Evolutionary conservation across 2,113 vertebrate species (phyloP).

Genomic region (Corvus hawaiiensis): DNA sequence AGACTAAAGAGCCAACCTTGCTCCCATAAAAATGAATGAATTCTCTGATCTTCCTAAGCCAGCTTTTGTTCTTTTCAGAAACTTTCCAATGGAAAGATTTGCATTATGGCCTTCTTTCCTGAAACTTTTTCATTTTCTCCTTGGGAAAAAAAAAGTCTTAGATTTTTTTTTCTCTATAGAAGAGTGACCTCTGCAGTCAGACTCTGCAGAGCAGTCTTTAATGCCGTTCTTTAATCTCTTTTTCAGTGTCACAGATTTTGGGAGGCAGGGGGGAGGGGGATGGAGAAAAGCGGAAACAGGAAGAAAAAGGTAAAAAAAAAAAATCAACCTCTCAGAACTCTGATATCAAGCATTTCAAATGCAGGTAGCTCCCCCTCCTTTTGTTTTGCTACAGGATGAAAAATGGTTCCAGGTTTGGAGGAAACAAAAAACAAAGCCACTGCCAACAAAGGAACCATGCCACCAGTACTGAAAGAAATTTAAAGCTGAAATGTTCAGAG

Average conservation of each 20-base stretch:
- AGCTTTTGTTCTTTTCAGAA: slow-evolving; percentile 33
- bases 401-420: not conserved
- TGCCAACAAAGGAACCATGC: not conserved
- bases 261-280: not conserved
- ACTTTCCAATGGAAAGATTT: slow-evolving; percentile 25
- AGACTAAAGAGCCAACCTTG: not conserved
- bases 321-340: not conserved
- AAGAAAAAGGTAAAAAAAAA: not conserved
- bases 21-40: not conserved
- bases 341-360: not conserved
- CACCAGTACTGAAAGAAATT: not conserved
- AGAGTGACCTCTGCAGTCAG: slow-evolving; percentile 37
- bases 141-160: not conserved
- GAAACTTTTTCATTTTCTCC: not conserved
- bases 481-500: not conserved
- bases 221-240: not conserved
- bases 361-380: not conserved
- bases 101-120: not conserved
- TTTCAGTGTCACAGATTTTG: not conserved
- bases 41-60: slow-evolving; percentile 12
- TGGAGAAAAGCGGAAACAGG: not conserved
- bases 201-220: not conserved
- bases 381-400: not conserved
- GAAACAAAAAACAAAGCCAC: not conserved
- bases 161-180: not conserved